These are phyloP conservation scores for Macrosiphum euphorbiae DNA, from an alignment of 2,888 invertebrate genomes.

Conservation along the genomic window DNA sequence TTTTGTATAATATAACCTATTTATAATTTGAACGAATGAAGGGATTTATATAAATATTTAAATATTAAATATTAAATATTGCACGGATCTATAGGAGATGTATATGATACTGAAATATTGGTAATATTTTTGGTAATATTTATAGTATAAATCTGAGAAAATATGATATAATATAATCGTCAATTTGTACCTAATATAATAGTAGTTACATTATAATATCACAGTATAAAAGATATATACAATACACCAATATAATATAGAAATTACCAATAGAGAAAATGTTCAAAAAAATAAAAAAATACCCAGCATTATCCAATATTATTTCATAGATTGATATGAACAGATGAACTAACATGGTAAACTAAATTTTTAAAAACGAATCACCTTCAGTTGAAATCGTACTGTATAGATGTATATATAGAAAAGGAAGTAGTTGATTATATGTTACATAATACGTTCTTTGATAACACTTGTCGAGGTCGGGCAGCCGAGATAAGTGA, in stretches of 20 bases:
- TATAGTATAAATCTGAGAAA: background rate
- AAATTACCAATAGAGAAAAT: background rate
- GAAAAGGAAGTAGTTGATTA: background rate
- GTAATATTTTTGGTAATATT: background rate
- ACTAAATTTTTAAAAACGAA: background rate
- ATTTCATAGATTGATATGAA: background rate
- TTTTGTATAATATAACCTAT: background rate
- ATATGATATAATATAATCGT: background rate
- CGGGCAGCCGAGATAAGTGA: background rate
- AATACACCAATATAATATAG: background rate
- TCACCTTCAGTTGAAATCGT: background rate
- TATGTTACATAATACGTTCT: background rate
- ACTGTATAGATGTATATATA: background rate
- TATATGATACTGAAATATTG: background rate
- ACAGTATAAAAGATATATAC: background rate
- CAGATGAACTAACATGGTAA: background rate
- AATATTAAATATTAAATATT: no score
- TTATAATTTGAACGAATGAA: no score
- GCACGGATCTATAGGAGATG: background rate
- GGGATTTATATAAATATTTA: no score
- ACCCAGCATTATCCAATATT: background rate
- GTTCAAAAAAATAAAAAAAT: background rate
- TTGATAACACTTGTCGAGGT: background rate
- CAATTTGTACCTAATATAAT: background rate
- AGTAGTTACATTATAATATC: no score